Evolutionary conservation across 2,113 vertebrate species (phyloP).

Genomic region (Puntigrus tetrazona): DNA sequence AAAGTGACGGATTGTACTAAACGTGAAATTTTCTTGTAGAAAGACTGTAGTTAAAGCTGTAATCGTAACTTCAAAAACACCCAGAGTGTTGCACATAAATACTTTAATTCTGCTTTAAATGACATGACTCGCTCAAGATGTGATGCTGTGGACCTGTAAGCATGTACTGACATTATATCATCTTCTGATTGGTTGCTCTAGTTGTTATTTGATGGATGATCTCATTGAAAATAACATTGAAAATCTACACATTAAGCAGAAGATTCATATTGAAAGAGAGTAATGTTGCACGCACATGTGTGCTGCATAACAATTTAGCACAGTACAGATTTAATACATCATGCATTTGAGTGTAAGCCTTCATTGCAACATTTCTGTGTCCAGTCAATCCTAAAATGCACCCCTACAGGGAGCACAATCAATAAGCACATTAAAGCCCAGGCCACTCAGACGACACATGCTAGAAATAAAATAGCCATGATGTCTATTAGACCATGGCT

Average conservation of each 20-base stretch:
- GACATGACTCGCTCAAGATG: not conserved
- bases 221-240: not conserved
- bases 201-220: not conserved
- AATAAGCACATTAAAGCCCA: slow-evolving; percentile 44
- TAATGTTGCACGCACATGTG: not conserved
- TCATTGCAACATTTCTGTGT: slow-evolving; percentile 11
- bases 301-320: not conserved
- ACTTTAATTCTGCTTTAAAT: not conserved
- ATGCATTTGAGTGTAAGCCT: not conserved
- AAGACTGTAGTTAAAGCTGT: not conserved
- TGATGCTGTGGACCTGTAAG: not conserved
- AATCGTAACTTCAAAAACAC: too few species aligned
- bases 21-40: too few species aligned
- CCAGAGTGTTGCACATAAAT: not conserved
- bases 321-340: not conserved
- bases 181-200: not conserved
- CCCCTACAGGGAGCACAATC: slow-evolving; percentile 29
- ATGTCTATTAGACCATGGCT: not conserved
- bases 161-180: not conserved
- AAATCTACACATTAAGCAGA: not conserved
- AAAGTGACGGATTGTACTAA: too few species aligned
- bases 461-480: slow-evolving; percentile 47
- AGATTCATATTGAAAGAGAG: not conserved
- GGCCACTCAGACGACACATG: slow-evolving; percentile 37
- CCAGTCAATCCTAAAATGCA: slow-evolving; percentile 32